Base-by-base conservation (phyloP, 1,140 invertebrate genomes). In the Bombus difficillimus region DNA sequence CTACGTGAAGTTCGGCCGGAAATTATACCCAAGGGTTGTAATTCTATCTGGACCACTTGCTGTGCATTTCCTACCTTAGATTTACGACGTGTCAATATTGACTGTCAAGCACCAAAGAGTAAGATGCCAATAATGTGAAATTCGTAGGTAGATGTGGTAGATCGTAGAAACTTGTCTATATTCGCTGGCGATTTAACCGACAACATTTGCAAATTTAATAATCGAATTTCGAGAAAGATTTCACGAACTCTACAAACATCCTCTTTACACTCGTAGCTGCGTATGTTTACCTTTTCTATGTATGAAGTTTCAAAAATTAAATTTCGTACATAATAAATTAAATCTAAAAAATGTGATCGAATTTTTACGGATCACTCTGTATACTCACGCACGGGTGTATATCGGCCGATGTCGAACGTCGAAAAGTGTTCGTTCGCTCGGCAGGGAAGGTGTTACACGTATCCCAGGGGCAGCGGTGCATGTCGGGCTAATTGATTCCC, bases 401-500 rank as follows among this genome's bases (percentile, higher is more conserved):
- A 85, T 87, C 76, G 79, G 18, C 25, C 78, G 68, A 75, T 88
- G 92, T 91, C 91, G 91, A 87, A 90, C 90, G 83, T 89, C 90
- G 91, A 93, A 94, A 93, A 93, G 88, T 91, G 92, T 88, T 90
- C 81, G 91, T 76, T 37, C 86, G 53, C 83, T 78, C 81, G 64
- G 69, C 83, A 73, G 81, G 85, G 81, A 86, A 89, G 88, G 90
- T 91, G 90, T 88, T 90, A 86, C 86, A 85, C 86, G 84, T 88
- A 89, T 90, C 66, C 83, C 86, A 85, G 87, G 90, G 88, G 78
- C 86, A 80, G 81, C 86, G 86, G 86, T 87, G 81, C 89, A 91
- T 91, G 90, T 91, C 88, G 83, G 47, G 85, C 90, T 91, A 91
- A 91, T 91, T 91, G 90, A 91, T 89, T 91, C 86, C 88, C 89